Evolutionary conservation across 2,888 invertebrate species (phyloP), one percentile per base, ranked within the genome.

Genomic region (Mimas tiliae): DNA sequence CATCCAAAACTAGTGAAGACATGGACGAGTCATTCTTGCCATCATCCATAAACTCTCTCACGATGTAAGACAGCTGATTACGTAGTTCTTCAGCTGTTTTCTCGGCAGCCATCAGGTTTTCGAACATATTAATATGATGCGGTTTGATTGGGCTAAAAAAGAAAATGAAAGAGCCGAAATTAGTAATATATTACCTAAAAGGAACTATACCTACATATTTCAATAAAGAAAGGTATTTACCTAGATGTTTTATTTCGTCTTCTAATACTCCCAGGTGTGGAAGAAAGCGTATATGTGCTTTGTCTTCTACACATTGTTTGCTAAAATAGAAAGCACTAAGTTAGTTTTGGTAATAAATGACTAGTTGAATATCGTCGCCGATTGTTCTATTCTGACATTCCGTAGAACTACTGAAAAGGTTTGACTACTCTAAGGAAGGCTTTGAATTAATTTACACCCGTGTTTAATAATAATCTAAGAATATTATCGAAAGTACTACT

Each of bases 171-270:
- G 7, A 27, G 27, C 27, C 27, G 27, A 27, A 4, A 27, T 27
- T 27, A 27, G 2, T 3, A 27, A 27, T n/a, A n/a, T n/a, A n/a
- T n/a, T n/a, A 27, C 27, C 27, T 27, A 27, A 38, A 38, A 38
- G 8, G 38, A 38, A 7, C 9, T 38, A 6, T n/a, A n/a, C n/a
- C n/a, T 7, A 38, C 27, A 27, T 27, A 27, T 27, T 27, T 27
- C 2, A 3, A 27, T 4, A 27, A 27, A 27, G 27, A 27, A 27
- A 27, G 27, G 27, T 27, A 66, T 38, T 68, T 78, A 92, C 94
- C 93, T 93, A 0, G 93, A 94, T 11, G 93, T 93, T 74, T 92
- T 91, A 67, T 90, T 93, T 1, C 85, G 82, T 64, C 74, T 74
- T 63, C 78, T 79, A 0, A 76, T 68, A 68, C 84, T 87, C 9